Conservation (phyloP, 2,113 vertebrate genomes). For the Plectropomus leopardus region DNA sequence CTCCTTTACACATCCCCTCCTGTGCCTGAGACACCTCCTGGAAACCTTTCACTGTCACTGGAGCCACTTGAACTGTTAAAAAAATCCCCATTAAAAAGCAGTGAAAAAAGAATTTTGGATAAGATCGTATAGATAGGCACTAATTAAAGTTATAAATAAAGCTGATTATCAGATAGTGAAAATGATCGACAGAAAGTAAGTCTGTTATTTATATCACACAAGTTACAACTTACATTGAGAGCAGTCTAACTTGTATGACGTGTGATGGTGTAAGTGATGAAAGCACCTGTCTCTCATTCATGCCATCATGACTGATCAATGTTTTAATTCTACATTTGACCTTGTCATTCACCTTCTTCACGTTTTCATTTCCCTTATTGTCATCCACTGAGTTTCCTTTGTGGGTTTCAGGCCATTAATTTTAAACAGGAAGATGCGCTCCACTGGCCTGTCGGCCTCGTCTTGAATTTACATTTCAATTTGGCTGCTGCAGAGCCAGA, state of each 20-base stretch:
- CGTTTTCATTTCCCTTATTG: constrained; percentile 24
- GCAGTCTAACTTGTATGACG: background rate
- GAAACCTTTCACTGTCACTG: background rate
- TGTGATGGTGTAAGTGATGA: constrained; percentile 6
- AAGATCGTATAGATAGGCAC: background rate
- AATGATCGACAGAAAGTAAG: background rate
- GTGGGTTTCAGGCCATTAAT: constrained; percentile 23
- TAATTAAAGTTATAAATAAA: background rate
- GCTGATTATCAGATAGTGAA: background rate
- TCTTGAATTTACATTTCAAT: constrained; percentile 35
- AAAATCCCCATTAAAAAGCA: background rate
- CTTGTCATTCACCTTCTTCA: constrained; percentile 10
- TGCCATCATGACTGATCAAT: background rate
- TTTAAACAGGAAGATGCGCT: constrained; percentile 36
- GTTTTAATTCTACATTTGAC: constrained; percentile 32
- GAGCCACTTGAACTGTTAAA: background rate
- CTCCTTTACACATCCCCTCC: background rate
- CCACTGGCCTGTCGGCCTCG: constrained; percentile 25
- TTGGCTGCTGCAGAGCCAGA: constrained; percentile 46
- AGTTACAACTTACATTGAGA: no score
- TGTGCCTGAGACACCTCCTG: background rate
- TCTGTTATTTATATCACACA: background rate
- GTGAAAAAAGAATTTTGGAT: background rate
- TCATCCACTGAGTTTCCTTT: constrained; percentile 14
- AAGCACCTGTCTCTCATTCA: constrained; percentile 5